Evolutionary conservation across 2,113 vertebrate species (phyloP), one percentile per base, ranked within the genome.

Genomic region (Marcusenius ussheri): DNA sequence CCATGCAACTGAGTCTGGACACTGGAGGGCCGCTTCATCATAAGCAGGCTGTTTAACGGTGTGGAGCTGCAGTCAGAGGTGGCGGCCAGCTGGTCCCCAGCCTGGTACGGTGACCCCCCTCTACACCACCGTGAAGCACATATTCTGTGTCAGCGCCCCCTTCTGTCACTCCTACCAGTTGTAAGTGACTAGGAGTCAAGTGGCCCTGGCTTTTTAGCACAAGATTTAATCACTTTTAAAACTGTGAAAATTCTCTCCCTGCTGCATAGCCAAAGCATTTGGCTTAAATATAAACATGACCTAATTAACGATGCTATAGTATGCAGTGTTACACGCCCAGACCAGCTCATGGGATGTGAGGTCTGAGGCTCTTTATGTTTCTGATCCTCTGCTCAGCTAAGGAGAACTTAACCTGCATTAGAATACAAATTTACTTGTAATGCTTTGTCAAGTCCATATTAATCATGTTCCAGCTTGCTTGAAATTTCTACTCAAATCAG

Each of bases 391-490:
- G 53, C 58, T 35, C 50, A 53, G 35, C 31, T 66, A 53, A n/a
- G 56, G 31, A 46, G 51, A 66, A 62, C 87, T 62, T 88, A n/a
- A 88, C 35, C 8, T 88, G 35, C 53, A 66, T 66, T 24, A 88
- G 9, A 88, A 88, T 46, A 62, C 53, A 24, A n/a, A 88, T 66
- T 3, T 45, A 42, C 39, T 58, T 88, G 87, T 88, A 46, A 66
- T 88, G 56, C 56, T 62, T 84, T 88, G 51, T 62, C 85, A 51
- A 87, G 85, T 51, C 35, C 46, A 87, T 31, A 53, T 53, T 53
- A 51, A 9, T 51, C 85, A 31, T 35, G 24, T 51, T 35, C n/a
- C 80, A 47, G 80, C 19, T 45, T 19, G 42, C 19, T 84, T 84
- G 17, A 84, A 84, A 84, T 88, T 62, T 62, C 39, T 45, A 62